phyloP scores from a whole-genome alignment of 1,140 invertebrate species.

The Halyomorpha halys region DNA sequence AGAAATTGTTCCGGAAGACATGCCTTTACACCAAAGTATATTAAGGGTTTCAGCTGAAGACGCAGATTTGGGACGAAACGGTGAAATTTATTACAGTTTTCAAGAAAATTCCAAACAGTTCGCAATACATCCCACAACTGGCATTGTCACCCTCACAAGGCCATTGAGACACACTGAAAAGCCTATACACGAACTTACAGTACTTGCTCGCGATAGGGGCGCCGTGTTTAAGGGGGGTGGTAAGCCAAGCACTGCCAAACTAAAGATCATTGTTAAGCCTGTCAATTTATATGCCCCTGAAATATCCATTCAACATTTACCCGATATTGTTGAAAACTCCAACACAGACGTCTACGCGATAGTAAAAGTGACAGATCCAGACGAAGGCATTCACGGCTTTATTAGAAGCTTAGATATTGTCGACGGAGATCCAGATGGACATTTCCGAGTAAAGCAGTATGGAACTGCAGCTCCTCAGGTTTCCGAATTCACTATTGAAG shows the following conservation, averaged over 20 bases:
- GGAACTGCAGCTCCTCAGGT: conserved; percentile 35
- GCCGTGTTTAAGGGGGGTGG: conserved; percentile 47
- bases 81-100: conserved; percentile 93
- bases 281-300: conserved; percentile 81
- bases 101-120: conserved; percentile 75
- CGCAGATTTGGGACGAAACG: conserved; percentile 86
- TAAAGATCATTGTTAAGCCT: conserved; percentile 66
- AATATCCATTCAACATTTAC: conserved; percentile 65
- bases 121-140: conserved; percentile 83
- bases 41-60: conserved; percentile 76
- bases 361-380: conserved; percentile 68
- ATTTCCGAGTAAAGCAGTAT: conserved; percentile 59
- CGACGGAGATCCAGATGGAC: conserved; percentile 74
- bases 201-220: conserved; percentile 75
- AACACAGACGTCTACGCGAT: conserved; percentile 83
- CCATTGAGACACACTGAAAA: conserved; percentile 56
- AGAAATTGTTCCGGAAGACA: conserved; percentile 79
- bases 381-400: conserved; percentile 71
- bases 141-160: conserved; percentile 73
- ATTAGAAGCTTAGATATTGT: conserved; percentile 76
- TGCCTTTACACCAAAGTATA: conserved; percentile 67
- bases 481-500: conserved; percentile 64
- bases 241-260: conserved; percentile 54
- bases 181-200: conserved; percentile 59
- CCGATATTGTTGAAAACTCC: conserved; percentile 71